Evolutionary conservation across 2,888 invertebrate genomes (phyloP).

Genomic region (Taphrorychus bicolor): DNA sequence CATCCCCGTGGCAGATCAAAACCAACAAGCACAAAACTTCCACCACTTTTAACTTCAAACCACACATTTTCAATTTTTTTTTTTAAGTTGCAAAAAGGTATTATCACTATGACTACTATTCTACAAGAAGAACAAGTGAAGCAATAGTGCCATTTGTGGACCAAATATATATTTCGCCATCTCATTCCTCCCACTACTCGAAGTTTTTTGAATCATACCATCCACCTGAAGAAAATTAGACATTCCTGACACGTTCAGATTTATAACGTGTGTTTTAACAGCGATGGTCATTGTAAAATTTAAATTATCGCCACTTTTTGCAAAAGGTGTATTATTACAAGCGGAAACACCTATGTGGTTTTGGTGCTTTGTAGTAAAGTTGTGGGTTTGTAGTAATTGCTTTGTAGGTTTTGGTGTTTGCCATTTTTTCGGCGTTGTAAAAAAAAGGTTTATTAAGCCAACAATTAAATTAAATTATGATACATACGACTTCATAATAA

Average conservation of each 20-base stretch:
- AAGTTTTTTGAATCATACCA: slow-evolving; percentile 3
- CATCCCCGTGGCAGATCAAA: slow-evolving; percentile 16
- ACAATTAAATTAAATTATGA: too few species aligned
- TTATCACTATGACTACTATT: too few species aligned
- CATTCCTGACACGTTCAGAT: slow-evolving; percentile 32
- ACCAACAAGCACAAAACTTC: slow-evolving; percentile 17
- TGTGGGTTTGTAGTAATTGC: too few species aligned
- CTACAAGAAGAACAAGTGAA: slow-evolving; percentile 15
- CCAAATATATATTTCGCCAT: slow-evolving; percentile 37
- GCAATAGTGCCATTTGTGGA: slow-evolving; percentile 15
- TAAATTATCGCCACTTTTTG: slow-evolving; percentile 4
- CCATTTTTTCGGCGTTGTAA: too few species aligned
- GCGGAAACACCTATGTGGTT: background rate
- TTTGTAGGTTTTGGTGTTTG: too few species aligned
- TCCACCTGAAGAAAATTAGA: slow-evolving; percentile 27
- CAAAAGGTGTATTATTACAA: background rate
- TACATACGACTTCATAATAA: too few species aligned
- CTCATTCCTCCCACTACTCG: slow-evolving; percentile 12
- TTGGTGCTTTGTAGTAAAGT: too few species aligned
- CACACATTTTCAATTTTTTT: background rate
- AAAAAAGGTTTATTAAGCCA: too few species aligned
- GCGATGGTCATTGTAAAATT: slow-evolving; percentile 23
- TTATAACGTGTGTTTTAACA: slow-evolving; percentile 28
- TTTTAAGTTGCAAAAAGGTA: background rate
- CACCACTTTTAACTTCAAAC: slow-evolving; percentile 14